Conservation (phyloP, 1,140 invertebrate species). For the Andrena cerasifolii region DNA sequence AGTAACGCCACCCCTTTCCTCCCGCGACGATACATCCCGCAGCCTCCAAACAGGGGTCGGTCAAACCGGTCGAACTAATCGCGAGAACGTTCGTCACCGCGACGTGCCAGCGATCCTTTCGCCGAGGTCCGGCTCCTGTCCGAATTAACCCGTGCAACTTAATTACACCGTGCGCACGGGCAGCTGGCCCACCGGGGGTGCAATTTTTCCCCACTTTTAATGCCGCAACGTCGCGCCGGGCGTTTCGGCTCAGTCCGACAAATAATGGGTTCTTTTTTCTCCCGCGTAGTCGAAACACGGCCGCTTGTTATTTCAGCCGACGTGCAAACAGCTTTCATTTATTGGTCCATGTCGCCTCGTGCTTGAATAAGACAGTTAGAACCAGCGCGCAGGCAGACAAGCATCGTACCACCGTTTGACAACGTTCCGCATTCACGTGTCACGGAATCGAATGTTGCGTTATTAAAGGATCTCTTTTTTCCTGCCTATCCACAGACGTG, state of each 20-base stretch:
- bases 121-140: neutral
- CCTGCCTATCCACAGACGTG: too few relatives aligned
- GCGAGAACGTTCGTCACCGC: neutral
- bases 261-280: constrained; percentile 1
- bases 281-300: too few relatives aligned
- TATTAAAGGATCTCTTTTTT: too few relatives aligned
- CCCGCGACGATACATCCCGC: constrained; percentile 2
- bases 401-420: neutral
- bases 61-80: neutral
- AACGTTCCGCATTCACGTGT: neutral
- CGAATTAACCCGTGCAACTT: neutral
- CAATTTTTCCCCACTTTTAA: neutral
- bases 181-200: neutral
- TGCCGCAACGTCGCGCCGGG: neutral
- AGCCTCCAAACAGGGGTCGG: neutral
- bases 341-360: neutral
- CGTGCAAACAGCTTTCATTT: neutral
- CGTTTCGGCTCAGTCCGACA: neutral
- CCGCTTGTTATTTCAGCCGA: constrained; percentile 15
- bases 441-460: too few relatives aligned
- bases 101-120: neutral
- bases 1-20: constrained; percentile 2
- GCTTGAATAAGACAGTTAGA: neutral
- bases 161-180: neutral
- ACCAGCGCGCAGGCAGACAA: neutral